Base-by-base conservation (phyloP, 2,113 vertebrate genomes). In the Tupaia tana region DNA sequence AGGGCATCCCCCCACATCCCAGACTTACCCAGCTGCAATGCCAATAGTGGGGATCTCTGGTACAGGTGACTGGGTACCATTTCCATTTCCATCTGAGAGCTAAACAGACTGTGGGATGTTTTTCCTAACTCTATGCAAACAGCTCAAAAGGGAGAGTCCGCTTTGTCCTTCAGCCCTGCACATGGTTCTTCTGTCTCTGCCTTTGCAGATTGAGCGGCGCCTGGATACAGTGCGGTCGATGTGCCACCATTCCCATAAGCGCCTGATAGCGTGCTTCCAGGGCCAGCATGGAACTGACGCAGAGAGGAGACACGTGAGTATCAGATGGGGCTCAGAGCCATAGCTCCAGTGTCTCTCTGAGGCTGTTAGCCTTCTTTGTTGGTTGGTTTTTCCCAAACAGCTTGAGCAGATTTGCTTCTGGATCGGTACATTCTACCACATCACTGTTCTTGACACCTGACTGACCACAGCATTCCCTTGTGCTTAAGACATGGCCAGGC, bases 241-340 rank as follows among this genome's bases (percentile, higher is more conserved):
- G 95, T 99, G 99, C 93, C 99, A 99, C 97, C 99, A 99, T 95
- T 99, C 99, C 4, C 99, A 99, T 98, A 99, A 99, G 98, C 98
- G 98, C 86, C 98, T 99, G 91, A 97, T 98, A 8, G 98, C 98
- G 0, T 99, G 99, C 97, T 99, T 99, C 79, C 99, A 99, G 97
- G 99, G 99, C 90, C 99, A 99, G 97, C 98, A 99, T 43, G 99
- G 99, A n/a, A 99, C 99, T 0, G 99, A 99, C 1, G 97, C 98
- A 0, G 99, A 99, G 77, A 99, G 99, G 98, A 99, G 99, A 99
- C 99, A 99, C 0, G 99, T 99, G 97, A 99, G 99, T 98, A 94
- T 7, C 0, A 0, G 9, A 3, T 3, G 6, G 1, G 1, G 9
- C 25, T 34, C 16, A 7, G 74, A 34, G 66, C 77, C 12, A 2